Conservation (phyloP, 2,113 vertebrate species). For the Condylura cristata region DNA sequence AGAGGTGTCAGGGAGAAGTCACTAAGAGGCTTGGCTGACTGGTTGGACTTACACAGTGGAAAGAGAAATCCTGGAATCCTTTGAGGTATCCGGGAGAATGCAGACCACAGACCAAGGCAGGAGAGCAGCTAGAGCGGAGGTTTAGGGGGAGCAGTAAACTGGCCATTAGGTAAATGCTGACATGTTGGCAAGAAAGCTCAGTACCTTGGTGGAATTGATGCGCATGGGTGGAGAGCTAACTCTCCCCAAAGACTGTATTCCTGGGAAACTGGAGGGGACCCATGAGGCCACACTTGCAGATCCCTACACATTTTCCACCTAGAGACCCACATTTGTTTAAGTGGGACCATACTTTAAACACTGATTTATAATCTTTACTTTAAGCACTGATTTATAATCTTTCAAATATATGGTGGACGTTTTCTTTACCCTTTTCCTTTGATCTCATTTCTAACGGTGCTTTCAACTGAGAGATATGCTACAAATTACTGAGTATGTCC, state of each 20-base stretch:
- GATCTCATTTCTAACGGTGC: not conserved
- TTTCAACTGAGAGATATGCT: not conserved
- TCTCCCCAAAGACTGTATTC: not conserved
- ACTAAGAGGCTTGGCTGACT: not conserved
- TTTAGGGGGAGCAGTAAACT: not conserved
- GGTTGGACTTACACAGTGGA: not conserved
- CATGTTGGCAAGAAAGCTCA: not conserved
- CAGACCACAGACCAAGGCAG: fast-evolving
- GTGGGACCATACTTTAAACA: not conserved
- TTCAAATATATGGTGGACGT: not conserved
- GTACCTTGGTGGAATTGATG: fast-evolving
- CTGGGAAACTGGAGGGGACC: not conserved
- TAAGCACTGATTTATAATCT: not conserved
- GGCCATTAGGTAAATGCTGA: not conserved
- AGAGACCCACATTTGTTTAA: not conserved
- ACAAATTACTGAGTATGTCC: not conserved
- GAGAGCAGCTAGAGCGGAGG: not conserved
- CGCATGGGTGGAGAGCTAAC: not conserved
- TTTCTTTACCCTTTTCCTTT: not conserved
- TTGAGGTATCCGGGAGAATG: not conserved
- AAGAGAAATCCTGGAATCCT: too few species aligned
- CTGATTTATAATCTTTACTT: not conserved
- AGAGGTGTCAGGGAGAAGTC: not conserved
- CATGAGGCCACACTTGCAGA: fast-evolving
- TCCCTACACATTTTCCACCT: too few species aligned